phyloP scores from a whole-genome alignment of 2,888 invertebrate species.

The Meteorus cinctellus region DNA sequence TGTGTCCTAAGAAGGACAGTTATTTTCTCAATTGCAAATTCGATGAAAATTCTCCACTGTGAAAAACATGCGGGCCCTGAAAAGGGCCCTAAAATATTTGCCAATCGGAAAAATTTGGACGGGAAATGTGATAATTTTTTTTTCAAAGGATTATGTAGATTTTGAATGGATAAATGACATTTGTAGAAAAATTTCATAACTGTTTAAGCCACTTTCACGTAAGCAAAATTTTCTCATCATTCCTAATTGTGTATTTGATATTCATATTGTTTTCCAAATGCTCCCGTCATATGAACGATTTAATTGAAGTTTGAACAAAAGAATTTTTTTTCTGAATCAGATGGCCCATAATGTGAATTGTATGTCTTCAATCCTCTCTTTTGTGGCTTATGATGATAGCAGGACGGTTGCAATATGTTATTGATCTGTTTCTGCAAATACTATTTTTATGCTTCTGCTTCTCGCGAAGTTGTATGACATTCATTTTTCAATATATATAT shows the following conservation, averaged over 20 bases:
- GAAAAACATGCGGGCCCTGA: constrained; percentile 67
- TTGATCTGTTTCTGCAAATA: background rate
- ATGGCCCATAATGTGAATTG: background rate
- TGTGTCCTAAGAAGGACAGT: constrained; percentile 51
- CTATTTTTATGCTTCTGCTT: background rate
- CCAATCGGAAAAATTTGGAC: constrained; percentile 40
- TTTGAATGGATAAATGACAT: background rate
- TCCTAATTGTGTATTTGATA: constrained; percentile 19
- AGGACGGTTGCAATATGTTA: constrained; percentile 35
- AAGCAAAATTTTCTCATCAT: constrained; percentile 12
- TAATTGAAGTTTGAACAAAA: background rate
- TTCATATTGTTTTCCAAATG: background rate
- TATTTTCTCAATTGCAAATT: constrained; percentile 39
- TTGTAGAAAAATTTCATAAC: constrained; percentile 4
- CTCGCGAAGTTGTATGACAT: background rate
- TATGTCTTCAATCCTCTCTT: background rate
- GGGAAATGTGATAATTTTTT: constrained; percentile 28
- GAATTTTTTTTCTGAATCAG: background rate
- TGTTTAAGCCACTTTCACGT: constrained; percentile 16
- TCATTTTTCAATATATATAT: background rate
- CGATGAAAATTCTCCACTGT: constrained; percentile 50
- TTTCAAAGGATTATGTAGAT: background rate
- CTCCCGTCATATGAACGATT: background rate
- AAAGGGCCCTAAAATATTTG: constrained; percentile 64
- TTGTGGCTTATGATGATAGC: constrained; percentile 22